Evolutionary conservation across 2,113 vertebrate species (phyloP), one percentile per base, ranked within the genome.

Genomic region (Pseudorasbora parva): DNA sequence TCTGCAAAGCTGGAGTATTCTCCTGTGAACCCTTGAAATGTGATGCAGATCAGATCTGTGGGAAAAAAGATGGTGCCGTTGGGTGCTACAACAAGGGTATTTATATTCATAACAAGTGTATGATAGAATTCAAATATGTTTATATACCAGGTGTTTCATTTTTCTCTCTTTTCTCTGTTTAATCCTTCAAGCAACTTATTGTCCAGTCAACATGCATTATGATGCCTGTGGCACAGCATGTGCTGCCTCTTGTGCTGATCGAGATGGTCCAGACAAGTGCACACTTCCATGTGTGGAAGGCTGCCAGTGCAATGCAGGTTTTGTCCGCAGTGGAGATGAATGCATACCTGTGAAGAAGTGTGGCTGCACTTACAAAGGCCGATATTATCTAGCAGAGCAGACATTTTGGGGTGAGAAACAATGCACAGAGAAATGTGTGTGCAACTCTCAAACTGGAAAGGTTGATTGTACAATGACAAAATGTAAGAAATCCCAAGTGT

Each of bases 131-230:
- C 1, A 33, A 19, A 49, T 25, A 17, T 47, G 7, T 51, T 51
- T 74, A 15, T 17, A 27, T 51, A 14, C 8, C 11, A 73, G 45
- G 14, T 17, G 1, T 51, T 47, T 27, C 0, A 4, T 1, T 17
- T 49, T 30, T 72, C 19, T 72, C 1, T 47, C 8, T 27, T 49
- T 49, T 47, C 21, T 23, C 25, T 49, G n/a, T 80, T 1, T 57
- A 10, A 21, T 60, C 23, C 33, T 76, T 69, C 59, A 82, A 92
- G 91, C 73, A 47, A 49, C 86, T 14, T 80, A 56, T 5, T 93
- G 92, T 86, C 91, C 89, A 79, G 88, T 47, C 59, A 88, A 90
- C 84, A 92, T 90, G 81, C 86, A 90, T 76, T 89, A 89, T 66
- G 92, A 91, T 11, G 45, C 88, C 14, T 91, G 90, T 23, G 88